These are phyloP conservation scores for Trididemnum nubilum DNA, from an alignment of 23 tunicate genomes.

Conservation along the genomic window DNA sequence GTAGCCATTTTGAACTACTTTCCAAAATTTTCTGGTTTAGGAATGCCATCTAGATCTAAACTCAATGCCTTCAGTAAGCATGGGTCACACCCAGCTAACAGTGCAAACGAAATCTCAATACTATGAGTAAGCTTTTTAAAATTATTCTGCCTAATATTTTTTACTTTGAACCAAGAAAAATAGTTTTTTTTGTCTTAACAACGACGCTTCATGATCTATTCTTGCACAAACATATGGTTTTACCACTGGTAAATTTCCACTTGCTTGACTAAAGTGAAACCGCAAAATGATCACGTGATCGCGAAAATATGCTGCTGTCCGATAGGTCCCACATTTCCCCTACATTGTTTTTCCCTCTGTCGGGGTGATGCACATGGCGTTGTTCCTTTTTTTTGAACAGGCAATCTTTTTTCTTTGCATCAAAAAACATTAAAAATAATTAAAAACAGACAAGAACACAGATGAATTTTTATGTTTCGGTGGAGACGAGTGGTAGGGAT, in stretches of 20 bases:
- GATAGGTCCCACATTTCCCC: not conserved
- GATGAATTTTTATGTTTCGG: too few relatives aligned
- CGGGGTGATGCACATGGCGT: too few relatives aligned
- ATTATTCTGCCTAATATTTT: not conserved
- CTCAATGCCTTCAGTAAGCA: slow-evolving; percentile 4
- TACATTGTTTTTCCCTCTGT: too few relatives aligned
- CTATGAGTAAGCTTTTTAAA: not conserved
- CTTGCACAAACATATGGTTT: not conserved
- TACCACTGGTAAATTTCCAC: not conserved
- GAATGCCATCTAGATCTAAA: not conserved
- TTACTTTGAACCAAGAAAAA: not conserved
- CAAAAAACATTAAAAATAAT: too few relatives aligned
- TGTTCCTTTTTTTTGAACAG: too few relatives aligned
- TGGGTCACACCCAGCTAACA: not conserved
- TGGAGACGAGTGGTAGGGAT: too few relatives aligned
- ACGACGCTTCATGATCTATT: not conserved
- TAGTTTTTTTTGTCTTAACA: not conserved
- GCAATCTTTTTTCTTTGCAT: too few relatives aligned
- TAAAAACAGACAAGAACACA: too few relatives aligned
- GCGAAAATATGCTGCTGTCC: not conserved
- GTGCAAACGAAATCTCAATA: too few relatives aligned
- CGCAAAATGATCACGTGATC: not conserved
- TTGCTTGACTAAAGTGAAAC: not conserved
- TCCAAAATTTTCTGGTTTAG: not conserved
- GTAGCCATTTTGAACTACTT: slow-evolving; percentile 11